These are phyloP conservation scores for Platynereis dumerilii DNA, from an alignment of 2,888 invertebrate species.

Conservation along the genomic window DNA sequence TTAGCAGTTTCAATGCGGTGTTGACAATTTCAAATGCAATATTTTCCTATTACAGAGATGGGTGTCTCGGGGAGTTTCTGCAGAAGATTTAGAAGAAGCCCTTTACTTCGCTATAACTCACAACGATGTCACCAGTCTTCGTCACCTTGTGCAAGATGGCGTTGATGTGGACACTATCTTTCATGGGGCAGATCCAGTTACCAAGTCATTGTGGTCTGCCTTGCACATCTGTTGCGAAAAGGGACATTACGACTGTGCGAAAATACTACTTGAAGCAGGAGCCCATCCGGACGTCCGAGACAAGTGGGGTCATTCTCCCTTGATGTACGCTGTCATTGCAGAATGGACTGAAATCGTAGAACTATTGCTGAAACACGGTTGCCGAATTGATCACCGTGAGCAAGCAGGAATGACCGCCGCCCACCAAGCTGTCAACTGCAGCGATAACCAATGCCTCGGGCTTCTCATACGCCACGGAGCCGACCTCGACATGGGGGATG, in stretches of 20 bases:
- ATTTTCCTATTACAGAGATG: no score
- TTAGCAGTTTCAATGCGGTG: no score
- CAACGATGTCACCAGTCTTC: slow-evolving; percentile 24
- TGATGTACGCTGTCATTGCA: slow-evolving; percentile 46
- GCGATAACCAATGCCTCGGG: slow-evolving; percentile 22
- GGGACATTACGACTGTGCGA: slow-evolving; percentile 33
- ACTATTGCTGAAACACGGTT: slow-evolving; percentile 27
- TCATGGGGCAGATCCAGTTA: slow-evolving; percentile 15
- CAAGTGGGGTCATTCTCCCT: slow-evolving; percentile 54
- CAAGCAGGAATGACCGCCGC: slow-evolving; percentile 30
- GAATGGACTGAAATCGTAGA: slow-evolving; percentile 46
- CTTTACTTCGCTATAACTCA: slow-evolving; percentile 32
- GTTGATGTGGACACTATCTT: slow-evolving; percentile 30
- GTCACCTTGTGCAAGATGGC: slow-evolving; percentile 26
- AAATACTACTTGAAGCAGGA: slow-evolving; percentile 30
- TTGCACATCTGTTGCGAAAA: slow-evolving; percentile 39
- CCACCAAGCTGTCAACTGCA: slow-evolving; percentile 33
- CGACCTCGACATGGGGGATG: slow-evolving; percentile 25
- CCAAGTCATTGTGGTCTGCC: slow-evolving; percentile 30
- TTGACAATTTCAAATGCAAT: no score
- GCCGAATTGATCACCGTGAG: slow-evolving; percentile 27
- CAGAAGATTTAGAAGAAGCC: slow-evolving; percentile 21
- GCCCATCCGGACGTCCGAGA: slow-evolving; percentile 41
- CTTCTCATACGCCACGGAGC: slow-evolving; percentile 24
- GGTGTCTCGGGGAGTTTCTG: no score